Evolutionary conservation across 2,888 invertebrate genomes (phyloP), one percentile per base, ranked within the genome.

Genomic region (Lamellibrachia satsuma): DNA sequence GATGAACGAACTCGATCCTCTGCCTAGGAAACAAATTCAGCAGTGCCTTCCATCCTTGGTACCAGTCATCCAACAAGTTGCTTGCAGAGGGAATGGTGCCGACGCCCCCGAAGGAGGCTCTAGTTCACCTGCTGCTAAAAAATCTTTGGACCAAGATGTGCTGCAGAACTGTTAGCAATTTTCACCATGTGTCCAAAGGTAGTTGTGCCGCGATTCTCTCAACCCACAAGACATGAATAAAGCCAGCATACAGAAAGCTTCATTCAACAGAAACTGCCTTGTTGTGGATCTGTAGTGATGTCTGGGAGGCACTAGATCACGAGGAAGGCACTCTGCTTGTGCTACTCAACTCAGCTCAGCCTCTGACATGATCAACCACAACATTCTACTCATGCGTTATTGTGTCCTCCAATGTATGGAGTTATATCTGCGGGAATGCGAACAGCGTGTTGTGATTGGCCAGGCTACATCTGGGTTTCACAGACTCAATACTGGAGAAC

Each of bases 281-380:
- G 60, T 1, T 60, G 60, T 22, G 60, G 22, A 4, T 60, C 60
- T 60, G 60, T 15, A 60, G 60, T 1, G 15, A 60, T 60, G 15
- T 6, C 15, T 3, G 60, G 60, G 60, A 4, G 60, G 60, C 60
- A 2, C 52, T 91, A 11, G 91, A 55, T 55, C 55, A 9, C 39
- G 11, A 27, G 22, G 11, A 52, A 55, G 52, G 15, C n/a, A 52
- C 55, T 27, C 75, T 75, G 39, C 51, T 75, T 57, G 90, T 75
- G 39, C 27, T 92, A 15, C 52, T 75, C 11, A 92, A 22, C 75
- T 92, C 2, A 92, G 92, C 39, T 55, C 92, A 75, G 92, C 92
- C 27, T 92, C 75, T 39, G 92, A 91, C 91, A 91, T 52, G 15
- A 52, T 91, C 22, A 52, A 52, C 52, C 91, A 91, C 55, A 51